Evolutionary conservation across 2,797 vertebrate genomes (phyloP).

Genomic region (Podarcis siculus): DNA sequence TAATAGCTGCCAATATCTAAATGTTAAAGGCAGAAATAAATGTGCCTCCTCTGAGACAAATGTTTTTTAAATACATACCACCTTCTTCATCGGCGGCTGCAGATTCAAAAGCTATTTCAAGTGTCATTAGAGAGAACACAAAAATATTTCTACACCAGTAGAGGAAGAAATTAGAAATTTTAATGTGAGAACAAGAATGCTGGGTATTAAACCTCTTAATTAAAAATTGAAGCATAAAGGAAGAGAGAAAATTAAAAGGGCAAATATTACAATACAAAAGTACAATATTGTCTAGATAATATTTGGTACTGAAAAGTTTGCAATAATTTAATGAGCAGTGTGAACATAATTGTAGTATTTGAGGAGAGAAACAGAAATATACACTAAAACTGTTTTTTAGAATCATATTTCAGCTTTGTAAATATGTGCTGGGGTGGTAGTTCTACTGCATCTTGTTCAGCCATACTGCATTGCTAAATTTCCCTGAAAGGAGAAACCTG

Average conservation of each 20-base stretch:
- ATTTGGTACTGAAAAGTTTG: not conserved
- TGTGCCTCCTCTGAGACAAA: slow-evolving; percentile 15
- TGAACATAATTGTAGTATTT: not conserved
- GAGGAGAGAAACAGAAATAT: not conserved
- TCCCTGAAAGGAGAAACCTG: not conserved
- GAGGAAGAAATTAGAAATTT: slow-evolving; percentile 20
- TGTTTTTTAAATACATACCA: not conserved
- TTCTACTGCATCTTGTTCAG: not conserved
- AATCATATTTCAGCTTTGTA: not conserved
- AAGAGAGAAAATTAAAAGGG: not conserved
- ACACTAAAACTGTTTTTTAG: slow-evolving; percentile 12
- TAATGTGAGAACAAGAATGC: not conserved
- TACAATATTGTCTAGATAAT: not conserved
- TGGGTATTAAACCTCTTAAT: not conserved
- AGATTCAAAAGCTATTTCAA: slow-evolving; percentile 18
- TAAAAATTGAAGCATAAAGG: not conserved
- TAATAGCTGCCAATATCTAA: not conserved
- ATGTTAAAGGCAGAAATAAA: slow-evolving; percentile 27
- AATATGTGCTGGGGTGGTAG: not conserved
- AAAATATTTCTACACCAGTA: slow-evolving; percentile 12
- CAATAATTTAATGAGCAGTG: not conserved
- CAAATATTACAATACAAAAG: not conserved
- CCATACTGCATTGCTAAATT: not conserved
- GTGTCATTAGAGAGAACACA: not conserved
- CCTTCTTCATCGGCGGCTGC: not conserved